Evolutionary conservation across 2,888 invertebrate genomes (phyloP).

Genomic region (Xanthorhoe designata): DNA sequence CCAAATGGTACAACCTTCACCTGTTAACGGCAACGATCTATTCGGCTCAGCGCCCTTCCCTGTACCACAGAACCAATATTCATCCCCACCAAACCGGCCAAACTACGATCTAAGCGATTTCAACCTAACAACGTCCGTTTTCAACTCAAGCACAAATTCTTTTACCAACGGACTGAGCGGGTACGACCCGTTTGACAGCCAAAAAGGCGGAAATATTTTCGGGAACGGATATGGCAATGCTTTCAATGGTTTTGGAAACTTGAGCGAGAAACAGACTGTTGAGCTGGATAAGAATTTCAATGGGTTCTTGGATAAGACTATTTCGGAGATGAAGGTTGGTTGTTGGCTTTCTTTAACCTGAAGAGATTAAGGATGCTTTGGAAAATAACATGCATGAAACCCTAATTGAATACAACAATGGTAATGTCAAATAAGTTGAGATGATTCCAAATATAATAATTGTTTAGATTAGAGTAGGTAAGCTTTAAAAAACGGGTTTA

Average conservation of each 20-base stretch:
- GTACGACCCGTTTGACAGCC: slow-evolving; percentile 94
- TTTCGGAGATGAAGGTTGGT: slow-evolving; percentile 94
- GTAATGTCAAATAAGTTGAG: background rate
- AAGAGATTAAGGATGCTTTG: no score
- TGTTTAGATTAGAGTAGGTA: no score
- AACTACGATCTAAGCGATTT: slow-evolving; percentile 81
- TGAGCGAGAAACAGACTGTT: slow-evolving; percentile 79
- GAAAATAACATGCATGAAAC: background rate
- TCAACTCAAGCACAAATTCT: slow-evolving; percentile 65
- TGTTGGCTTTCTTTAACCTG: slow-evolving; percentile 18
- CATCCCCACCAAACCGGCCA: slow-evolving; percentile 61
- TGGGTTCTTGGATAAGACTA: slow-evolving; percentile 92
- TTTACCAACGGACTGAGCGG: slow-evolving; percentile 78
- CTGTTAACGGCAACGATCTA: slow-evolving; percentile 87
- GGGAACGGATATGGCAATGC: slow-evolving; percentile 71
- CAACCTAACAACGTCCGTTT: slow-evolving; percentile 77
- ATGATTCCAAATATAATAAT: background rate
- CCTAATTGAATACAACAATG: no score
- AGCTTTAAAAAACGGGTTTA: no score
- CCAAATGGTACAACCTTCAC: slow-evolving; percentile 46
- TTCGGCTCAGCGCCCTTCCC: slow-evolving; percentile 93
- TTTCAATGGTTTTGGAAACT: slow-evolving; percentile 78
- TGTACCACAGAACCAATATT: slow-evolving; percentile 46
- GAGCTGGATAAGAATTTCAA: slow-evolving; percentile 88
- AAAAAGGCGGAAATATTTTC: slow-evolving; percentile 83